Evolutionary conservation across 1,140 invertebrate genomes (phyloP).

Genomic region (Caerostris darwini): DNA sequence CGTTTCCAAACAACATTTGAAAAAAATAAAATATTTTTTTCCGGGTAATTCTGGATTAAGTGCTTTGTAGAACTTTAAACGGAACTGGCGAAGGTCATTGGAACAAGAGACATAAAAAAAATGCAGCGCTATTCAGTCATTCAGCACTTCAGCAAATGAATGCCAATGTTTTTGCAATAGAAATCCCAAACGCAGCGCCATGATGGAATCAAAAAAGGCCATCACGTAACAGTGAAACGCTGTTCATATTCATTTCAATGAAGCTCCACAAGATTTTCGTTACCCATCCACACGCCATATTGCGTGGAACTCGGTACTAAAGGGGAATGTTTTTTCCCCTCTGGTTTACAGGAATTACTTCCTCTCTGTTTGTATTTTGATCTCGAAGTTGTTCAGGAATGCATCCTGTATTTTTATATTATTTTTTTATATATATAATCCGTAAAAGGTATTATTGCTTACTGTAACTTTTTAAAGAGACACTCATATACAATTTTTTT

Average conservation of each 20-base stretch:
- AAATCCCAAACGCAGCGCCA: not conserved
- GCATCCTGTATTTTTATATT: not conserved
- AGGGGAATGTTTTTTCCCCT: not conserved
- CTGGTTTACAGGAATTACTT: not conserved
- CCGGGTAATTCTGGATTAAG: slow-evolving; percentile 55
- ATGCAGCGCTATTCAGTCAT: slow-evolving; percentile 31
- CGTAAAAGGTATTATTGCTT: too few relatives aligned
- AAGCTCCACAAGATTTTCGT: not conserved
- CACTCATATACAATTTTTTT: too few relatives aligned
- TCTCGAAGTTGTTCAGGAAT: not conserved
- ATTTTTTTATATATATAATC: too few relatives aligned
- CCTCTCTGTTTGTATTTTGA: not conserved
- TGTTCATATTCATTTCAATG: slow-evolving; percentile 43
- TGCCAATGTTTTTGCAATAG: slow-evolving; percentile 27
- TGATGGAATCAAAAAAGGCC: slow-evolving; percentile 33
- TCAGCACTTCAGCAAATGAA: slow-evolving; percentile 43
- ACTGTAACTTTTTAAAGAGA: too few relatives aligned
- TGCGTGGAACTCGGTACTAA: slow-evolving; percentile 3
- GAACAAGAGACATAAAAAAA: slow-evolving; percentile 60
- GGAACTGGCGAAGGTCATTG: slow-evolving; percentile 58
- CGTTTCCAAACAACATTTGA: not conserved
- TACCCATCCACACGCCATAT: slow-evolving; percentile 34
- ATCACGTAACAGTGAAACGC: slow-evolving; percentile 41
- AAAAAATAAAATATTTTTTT: slow-evolving; percentile 23
- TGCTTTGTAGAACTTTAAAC: slow-evolving; percentile 48